Base-by-base conservation (phyloP, 2,113 vertebrate genomes). In the Paraplagusia blochii region DNA sequence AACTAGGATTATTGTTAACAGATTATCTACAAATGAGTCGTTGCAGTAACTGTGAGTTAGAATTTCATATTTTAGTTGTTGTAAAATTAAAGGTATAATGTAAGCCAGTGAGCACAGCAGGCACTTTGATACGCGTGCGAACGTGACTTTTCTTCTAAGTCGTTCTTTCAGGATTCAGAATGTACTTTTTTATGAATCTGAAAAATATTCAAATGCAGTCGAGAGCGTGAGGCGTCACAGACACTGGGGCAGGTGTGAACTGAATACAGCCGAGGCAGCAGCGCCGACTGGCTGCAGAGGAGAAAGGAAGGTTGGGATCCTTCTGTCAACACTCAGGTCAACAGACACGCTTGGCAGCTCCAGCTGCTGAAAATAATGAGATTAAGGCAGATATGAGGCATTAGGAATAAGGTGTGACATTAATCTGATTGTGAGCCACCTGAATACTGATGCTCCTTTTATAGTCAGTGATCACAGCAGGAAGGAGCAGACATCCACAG, bases 21-120 rank as follows among this genome's bases (percentile, higher is more conserved):
- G 8, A 7, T 34, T 42, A 17, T 18, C 14, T 0, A n/a, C 34
- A 53, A 6, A 12, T 38, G 34, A 53, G 8, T 13, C 34, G 17
- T 7, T 48, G 48, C 17, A 17, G 14, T n/a, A n/a, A n/a, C n/a
- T n/a, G n/a, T n/a, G 10, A n/a, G 65, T 6, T 5, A 45, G 43
- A 2, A 44, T 52, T 29, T 29, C 22, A 29, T 4, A 29, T 29
- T 29, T 29, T 29, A 29, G 64, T 53, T 36, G 44, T 76, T 54
- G 49, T 57, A 80, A 80, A 83, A 79, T 83, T 75, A 80, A 77
- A 71, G 69, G 59, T 44, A 39, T 70, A 79, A 80, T 74, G 82
- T 82, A 67, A 47, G 29, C 36, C 56, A 72, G 72, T 80, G 73
- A 72, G 75, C 74, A 62, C 58, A 45, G 68, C 13, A 33, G 33